A percentile compares a stretch with the other conserved stretches of the same genome.
These are phyloP conservation scores for Urophycis tenuis DNA, from an alignment of 2,797 vertebrate species.

Conservation along the genomic window DNA sequence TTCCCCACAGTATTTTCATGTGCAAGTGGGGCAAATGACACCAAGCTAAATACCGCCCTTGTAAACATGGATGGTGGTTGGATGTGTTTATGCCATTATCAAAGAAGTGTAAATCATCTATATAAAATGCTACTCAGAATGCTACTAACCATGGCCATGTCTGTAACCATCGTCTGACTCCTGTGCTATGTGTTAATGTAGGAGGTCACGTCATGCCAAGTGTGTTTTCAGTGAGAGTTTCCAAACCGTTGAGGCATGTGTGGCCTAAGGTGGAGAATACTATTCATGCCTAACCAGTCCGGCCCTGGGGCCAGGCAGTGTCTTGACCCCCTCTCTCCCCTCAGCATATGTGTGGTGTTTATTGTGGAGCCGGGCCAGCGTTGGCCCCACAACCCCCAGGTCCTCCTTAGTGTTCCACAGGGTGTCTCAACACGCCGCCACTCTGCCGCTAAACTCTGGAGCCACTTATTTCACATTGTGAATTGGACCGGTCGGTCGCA, in stretches of 20 bases:
- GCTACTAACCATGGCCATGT: background rate
- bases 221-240: background rate
- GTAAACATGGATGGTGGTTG: background rate
- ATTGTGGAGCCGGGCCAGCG: conserved; percentile 26
- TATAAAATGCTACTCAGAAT: background rate
- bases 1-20: conserved; percentile 32
- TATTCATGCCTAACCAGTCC: conserved; percentile 15
- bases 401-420: conserved; percentile 27
- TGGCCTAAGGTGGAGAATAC: conserved; percentile 28
- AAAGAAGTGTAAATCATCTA: background rate
- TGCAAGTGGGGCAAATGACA: background rate
- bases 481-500: background rate
- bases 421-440: conserved; percentile 52
- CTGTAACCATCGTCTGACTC: background rate
- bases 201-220: background rate
- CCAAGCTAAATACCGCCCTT: background rate
- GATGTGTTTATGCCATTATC: background rate
- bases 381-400: conserved; percentile 44
- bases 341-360: conserved; percentile 5
- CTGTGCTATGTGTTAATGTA: background rate
- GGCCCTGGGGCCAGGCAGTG: conserved; percentile 19
- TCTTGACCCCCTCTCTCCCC: conserved; percentile 15
- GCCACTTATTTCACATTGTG: background rate
- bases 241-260: conserved; percentile 42
- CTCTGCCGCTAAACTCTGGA: background rate